Percentiles rank a stretch among this genome's conserved stretches.
Conservation (phyloP, 2,113 vertebrate species). For the Chloropsis cyanopogon region DNA sequence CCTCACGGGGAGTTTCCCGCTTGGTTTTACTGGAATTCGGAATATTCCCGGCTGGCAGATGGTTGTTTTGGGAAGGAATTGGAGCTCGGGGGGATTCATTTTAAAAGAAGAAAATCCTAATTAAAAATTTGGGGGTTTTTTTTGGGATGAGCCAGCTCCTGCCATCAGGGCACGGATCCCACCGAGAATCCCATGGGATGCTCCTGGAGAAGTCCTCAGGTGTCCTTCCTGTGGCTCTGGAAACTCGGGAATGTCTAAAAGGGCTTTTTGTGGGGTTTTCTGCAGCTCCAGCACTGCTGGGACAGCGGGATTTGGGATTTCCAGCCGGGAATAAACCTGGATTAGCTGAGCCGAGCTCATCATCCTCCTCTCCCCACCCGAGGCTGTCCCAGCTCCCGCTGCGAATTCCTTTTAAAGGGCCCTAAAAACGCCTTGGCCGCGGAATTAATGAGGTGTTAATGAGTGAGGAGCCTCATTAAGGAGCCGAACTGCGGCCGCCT, state of each 20-base stretch:
- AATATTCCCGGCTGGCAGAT: background rate
- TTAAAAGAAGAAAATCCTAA: background rate
- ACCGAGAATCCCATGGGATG: background rate
- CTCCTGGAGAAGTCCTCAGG: fast-evolving
- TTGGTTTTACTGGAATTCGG: background rate
- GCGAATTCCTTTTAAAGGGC: background rate
- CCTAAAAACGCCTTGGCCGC: background rate
- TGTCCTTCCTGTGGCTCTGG: background rate
- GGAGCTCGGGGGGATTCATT: background rate
- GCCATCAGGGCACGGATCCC: background rate
- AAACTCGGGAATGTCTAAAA: background rate
- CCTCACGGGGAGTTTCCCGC: background rate
- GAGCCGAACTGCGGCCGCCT: background rate
- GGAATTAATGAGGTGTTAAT: constrained; percentile 31
- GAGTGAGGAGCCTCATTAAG: constrained; percentile 19
- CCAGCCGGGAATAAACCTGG: background rate
- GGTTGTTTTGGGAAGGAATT: background rate
- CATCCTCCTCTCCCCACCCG: background rate
- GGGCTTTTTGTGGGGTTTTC: background rate
- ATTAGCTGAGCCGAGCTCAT: background rate
- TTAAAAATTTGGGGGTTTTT: background rate
- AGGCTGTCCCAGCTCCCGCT: background rate
- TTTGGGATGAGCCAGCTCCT: background rate
- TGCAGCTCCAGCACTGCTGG: background rate
- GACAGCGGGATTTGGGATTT: background rate